These are phyloP conservation scores for Danio rerio DNA, from an alignment of 2,113 vertebrate genomes.

Conservation along the genomic window DNA sequence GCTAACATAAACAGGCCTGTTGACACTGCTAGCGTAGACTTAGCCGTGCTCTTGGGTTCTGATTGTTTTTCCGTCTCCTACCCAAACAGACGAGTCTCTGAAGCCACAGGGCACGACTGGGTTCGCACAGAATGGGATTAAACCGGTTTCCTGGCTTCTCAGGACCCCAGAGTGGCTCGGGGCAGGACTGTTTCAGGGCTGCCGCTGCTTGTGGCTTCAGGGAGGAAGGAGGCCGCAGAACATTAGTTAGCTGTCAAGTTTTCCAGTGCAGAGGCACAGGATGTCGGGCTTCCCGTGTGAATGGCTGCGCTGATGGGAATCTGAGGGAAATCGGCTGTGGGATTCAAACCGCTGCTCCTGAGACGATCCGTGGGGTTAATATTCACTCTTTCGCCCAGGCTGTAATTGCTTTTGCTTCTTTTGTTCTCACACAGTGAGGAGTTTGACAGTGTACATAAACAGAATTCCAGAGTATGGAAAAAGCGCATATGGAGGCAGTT, in stretches of 20 bases:
- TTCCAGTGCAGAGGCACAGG: slow-evolving; percentile 33
- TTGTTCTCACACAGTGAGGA: slow-evolving; percentile 66
- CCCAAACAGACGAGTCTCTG: slow-evolving; percentile 36
- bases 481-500: slow-evolving; percentile 76
- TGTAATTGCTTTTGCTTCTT: slow-evolving; percentile 28
- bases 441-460: slow-evolving; percentile 78
- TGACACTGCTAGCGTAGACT: slow-evolving; percentile 15
- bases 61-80: slow-evolving; percentile 40
- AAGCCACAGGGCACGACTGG: slow-evolving; percentile 30
- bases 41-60: slow-evolving; percentile 9
- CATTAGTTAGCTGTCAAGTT: slow-evolving; percentile 33
- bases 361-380: slow-evolving; percentile 29
- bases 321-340: slow-evolving; percentile 27
- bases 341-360: slow-evolving; percentile 26
- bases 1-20: slow-evolving; percentile 28
- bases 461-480: slow-evolving; percentile 75
- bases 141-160: slow-evolving; percentile 42
- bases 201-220: neutral
- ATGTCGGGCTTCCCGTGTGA: slow-evolving; percentile 49
- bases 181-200: slow-evolving; percentile 26
- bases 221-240: slow-evolving; percentile 13
- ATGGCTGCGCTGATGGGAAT: slow-evolving; percentile 38
- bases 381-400: slow-evolving; percentile 26
- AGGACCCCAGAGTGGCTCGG: slow-evolving; percentile 40
- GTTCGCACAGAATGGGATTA: slow-evolving; percentile 46